Percentiles rank a stretch among this genome's conserved stretches.
phyloP scores from a whole-genome alignment of 2,888 invertebrate genomes.

The Callyntrura sp. region DNA sequence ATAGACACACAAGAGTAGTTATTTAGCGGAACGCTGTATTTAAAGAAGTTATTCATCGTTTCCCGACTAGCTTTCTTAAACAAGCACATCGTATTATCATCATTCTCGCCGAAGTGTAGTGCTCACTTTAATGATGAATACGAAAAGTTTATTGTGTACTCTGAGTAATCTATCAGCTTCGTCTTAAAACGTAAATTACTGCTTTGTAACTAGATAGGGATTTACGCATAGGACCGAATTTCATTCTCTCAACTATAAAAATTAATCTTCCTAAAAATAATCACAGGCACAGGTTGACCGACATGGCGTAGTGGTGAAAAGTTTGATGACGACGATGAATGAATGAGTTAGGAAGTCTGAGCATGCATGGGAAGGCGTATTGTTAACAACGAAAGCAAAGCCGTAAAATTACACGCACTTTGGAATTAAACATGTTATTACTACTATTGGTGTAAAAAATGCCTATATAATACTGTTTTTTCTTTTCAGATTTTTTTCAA shows the following conservation, averaged over 20 bases:
- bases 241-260: neutral
- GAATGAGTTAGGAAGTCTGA: neutral
- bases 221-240: neutral
- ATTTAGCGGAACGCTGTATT: no score
- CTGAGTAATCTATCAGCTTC: no score
- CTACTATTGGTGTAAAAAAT: neutral
- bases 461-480: neutral
- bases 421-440: neutral
- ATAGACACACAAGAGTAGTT: no score
- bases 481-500: no score
- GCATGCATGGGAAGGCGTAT: neutral
- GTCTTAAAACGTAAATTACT: no score
- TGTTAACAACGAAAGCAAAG: neutral
- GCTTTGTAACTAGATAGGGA: no score
- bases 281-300: slow-evolving; percentile 6
- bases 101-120: neutral
- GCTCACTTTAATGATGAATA: neutral
- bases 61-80: neutral
- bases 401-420: neutral
- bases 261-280: neutral
- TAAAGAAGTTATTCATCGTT: no score
- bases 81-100: neutral
- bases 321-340: neutral
- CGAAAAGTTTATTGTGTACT: neutral
- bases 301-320: slow-evolving; percentile 6